Base-by-base conservation (phyloP, 2,113 vertebrate genomes). In the Rhegmatorhina hoffmannsi region DNA sequence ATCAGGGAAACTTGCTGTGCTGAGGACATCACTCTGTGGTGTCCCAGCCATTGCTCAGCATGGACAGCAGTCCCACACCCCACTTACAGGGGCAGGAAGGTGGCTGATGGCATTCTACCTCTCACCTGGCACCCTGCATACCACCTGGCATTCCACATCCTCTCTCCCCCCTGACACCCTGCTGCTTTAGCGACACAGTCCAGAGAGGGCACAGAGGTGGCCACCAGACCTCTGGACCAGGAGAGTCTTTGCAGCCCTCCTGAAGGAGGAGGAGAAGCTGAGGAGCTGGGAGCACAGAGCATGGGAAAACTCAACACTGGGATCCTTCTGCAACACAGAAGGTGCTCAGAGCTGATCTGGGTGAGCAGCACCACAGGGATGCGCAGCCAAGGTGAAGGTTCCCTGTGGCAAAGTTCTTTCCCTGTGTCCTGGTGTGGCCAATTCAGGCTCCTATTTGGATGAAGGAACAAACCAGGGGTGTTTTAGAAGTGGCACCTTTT, bases 401-500 rank as follows among this genome's bases (percentile, higher is more conserved):
- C 16, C 25, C 34, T 3, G 6, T 14, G 72, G 16, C 7, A 4
- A 31, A 56, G 23, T 10, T 16, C 70, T 31, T 25, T 28, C 34
- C 58, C 67, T 11, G 64, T 7, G 9, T 29, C 20, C 34, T 5
- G 53, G 3, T 13, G 38, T 1, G 1, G 25, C 19, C 38, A 11
- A 8, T 24, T 28, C 64, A 1, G 43, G 62, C 52, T 56, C 21
- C 68, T 14, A 33, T 38, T 29, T 10, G 70, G 38, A 4, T 1
- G 7, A 55, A 81, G 29, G n/a, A 38, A 40, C 3, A 2, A 7
- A 9, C 10, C 1, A 34, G 10, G 10, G 31, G 7, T 7, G 17
- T 11, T 18, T 29, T 46, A 8, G 56, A 2, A 10, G 40, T 2
- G 1, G 2, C n/a, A 5, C 17, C 0, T 0, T 19, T 44, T 6